phyloP scores from a whole-genome alignment of 2,888 invertebrate genomes.

The Trypoxylon attenuatum region DNA sequence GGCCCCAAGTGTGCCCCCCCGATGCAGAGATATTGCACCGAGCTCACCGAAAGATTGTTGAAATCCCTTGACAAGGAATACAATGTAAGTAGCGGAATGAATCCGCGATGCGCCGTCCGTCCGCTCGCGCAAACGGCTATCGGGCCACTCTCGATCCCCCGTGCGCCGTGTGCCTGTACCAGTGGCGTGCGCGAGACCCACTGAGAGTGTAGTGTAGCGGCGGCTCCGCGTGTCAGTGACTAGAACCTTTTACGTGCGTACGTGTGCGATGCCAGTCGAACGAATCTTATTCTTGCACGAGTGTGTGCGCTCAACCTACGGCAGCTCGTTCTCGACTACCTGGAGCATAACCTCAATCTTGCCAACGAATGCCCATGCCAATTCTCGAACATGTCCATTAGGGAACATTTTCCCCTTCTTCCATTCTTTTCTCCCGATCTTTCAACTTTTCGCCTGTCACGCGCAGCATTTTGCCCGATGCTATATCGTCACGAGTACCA shows the following conservation, averaged over 20 bases:
- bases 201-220: slow-evolving; percentile 44
- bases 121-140: slow-evolving; percentile 76
- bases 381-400: no score
- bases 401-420: neutral
- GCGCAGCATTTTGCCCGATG: no score
- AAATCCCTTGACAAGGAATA: slow-evolving; percentile 97
- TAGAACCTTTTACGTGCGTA: slow-evolving; percentile 34
- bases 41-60: slow-evolving; percentile 96
- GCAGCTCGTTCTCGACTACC: slow-evolving; percentile 47
- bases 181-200: slow-evolving; percentile 60
- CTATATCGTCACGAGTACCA: no score
- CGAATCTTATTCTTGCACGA: slow-evolving; percentile 27
- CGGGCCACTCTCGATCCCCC: slow-evolving; percentile 67
- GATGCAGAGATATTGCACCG: slow-evolving; percentile 78
- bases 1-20: slow-evolving; percentile 74
- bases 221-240: slow-evolving; percentile 41
- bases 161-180: slow-evolving; percentile 60
- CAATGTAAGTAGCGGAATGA: slow-evolving; percentile 88
- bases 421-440: neutral
- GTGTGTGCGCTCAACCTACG: slow-evolving; percentile 32
- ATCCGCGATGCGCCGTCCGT: slow-evolving; percentile 78
- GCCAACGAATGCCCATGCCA: slow-evolving; percentile 5
- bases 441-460: neutral
- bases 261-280: slow-evolving; percentile 34
- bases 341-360: slow-evolving; percentile 55